A percentile compares a stretch with the other conserved stretches of the same genome.
Evolutionary conservation across 1,140 invertebrate species (phyloP).

Genomic region (Drosophila virilis): DNA sequence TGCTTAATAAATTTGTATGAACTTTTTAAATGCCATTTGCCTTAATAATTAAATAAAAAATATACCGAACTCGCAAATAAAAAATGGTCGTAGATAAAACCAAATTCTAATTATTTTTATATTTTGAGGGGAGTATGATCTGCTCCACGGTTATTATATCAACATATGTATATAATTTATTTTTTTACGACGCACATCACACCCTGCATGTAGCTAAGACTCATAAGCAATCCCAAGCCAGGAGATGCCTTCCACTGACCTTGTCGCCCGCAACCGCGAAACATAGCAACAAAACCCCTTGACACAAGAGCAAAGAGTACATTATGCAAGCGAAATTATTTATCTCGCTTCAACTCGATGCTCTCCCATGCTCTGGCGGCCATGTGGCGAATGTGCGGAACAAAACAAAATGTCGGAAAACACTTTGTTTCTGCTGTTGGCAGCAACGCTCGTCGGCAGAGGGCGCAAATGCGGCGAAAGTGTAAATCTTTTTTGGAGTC

Average conservation of each 20-base stretch:
- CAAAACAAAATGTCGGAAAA: slow-evolving; percentile 74
- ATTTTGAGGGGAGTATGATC: no score
- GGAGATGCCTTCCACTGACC: slow-evolving; percentile 62
- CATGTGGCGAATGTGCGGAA: slow-evolving; percentile 67
- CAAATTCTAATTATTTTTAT: no score
- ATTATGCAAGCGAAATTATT: slow-evolving; percentile 11
- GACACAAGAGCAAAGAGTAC: slow-evolving; percentile 8
- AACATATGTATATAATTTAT: no score
- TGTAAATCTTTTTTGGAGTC: slow-evolving; percentile 30
- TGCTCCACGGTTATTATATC: no score
- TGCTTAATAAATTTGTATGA: background rate
- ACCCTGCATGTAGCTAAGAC: slow-evolving; percentile 41
- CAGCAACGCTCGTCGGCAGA: slow-evolving; percentile 5
- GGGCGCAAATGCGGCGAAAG: background rate
- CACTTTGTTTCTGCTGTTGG: slow-evolving; percentile 31
- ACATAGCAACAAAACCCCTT: slow-evolving; percentile 14
- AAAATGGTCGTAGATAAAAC: no score
- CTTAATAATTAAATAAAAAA: no score
- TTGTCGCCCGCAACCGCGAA: slow-evolving; percentile 47
- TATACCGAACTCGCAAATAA: background rate
- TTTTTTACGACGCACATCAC: background rate
- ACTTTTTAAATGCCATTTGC: no score
- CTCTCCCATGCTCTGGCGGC: slow-evolving; percentile 15
- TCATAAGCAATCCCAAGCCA: slow-evolving; percentile 36
- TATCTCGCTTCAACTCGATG: background rate